Evolutionary conservation across 2,888 invertebrate species (phyloP), one percentile per base, ranked within the genome.

Genomic region (Diplolepis rosae): DNA sequence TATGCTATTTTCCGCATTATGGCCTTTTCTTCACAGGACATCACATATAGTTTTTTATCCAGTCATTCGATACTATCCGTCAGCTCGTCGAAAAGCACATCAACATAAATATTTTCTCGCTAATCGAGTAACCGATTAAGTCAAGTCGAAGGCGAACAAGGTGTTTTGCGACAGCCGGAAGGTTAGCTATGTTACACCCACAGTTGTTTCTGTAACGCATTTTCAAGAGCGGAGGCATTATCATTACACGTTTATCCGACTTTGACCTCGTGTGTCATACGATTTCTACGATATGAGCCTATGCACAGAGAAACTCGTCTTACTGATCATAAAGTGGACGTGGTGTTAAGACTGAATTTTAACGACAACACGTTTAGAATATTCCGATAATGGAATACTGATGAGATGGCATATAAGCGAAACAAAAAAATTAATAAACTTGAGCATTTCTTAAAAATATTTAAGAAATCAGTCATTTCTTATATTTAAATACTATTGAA

Each of bases 91-190:
- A 39, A 56, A n/a, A 42, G 22, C n/a, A 24, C 61, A 39, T 61
- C 61, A 61, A 24, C 39, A 39, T 61, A 39, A 61, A 61, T 61
- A 61, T 61, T 61, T 39, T 35, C 61, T 39, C 32, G 71, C 74
- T 76, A 74, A 76, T 24, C 61, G 61, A 61, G 61, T 76, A 76
- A 76, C 74, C 74, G 68, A 76, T 73, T 69, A 73, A 74, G 68
- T 76, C 67, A 61, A 70, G 72, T 74, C 68, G 76, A 76, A 76
- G 72, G 74, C 72, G 67, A 74, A 72, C 76, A 76, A 74, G 75
- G 72, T 74, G 72, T 68, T 65, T n/a, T 61, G 32, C 66, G 67
- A 61, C 71, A 71, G 70, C 76, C 71, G 74, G 74, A 74, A 76
- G 76, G 76, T 72, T 72, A 72, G 73, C 66, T 66, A 22, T 61